Percentiles rank a stretch among this genome's conserved stretches.
phyloP scores from a whole-genome alignment of 2,797 vertebrate genomes.

The Molossus molossus region DNA sequence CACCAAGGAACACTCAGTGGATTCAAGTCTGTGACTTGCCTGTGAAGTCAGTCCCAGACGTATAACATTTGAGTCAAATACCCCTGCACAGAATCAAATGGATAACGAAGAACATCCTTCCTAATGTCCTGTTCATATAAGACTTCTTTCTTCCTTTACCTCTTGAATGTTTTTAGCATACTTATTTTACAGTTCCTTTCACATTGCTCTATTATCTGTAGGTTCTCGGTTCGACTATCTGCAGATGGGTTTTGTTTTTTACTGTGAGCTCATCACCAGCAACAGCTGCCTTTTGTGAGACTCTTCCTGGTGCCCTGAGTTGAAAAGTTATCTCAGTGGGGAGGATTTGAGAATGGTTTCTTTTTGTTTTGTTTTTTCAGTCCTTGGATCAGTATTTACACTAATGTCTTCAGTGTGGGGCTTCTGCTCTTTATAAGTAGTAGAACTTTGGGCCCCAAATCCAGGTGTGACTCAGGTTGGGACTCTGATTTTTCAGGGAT shows the following conservation, averaged over 20 bases:
- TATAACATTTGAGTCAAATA: conserved; percentile 9
- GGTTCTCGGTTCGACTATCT: conserved; percentile 15
- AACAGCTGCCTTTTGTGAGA: conserved; percentile 25
- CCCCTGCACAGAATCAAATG: background rate
- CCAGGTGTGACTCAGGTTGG: background rate
- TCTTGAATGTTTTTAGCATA: background rate
- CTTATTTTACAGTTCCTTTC: conserved; percentile 46
- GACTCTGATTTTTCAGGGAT: conserved; percentile 56
- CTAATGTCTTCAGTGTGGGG: background rate
- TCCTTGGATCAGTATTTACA: background rate
- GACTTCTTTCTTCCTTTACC: conserved; percentile 11
- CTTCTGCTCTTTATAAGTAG: background rate
- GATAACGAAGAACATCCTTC: conserved; percentile 18
- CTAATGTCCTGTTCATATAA: background rate
- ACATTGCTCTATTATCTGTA: background rate
- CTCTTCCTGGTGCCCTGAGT: background rate
- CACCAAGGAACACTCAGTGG: background rate
- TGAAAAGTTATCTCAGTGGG: background rate
- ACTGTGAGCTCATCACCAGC: background rate
- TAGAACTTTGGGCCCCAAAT: background rate
- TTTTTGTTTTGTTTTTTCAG: background rate
- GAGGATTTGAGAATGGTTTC: background rate
- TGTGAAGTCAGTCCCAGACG: conserved; percentile 37
- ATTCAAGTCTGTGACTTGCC: background rate
- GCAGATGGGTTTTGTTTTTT: background rate